Conservation (phyloP, 2,888 invertebrate genomes). For the Dione vanillae region DNA sequence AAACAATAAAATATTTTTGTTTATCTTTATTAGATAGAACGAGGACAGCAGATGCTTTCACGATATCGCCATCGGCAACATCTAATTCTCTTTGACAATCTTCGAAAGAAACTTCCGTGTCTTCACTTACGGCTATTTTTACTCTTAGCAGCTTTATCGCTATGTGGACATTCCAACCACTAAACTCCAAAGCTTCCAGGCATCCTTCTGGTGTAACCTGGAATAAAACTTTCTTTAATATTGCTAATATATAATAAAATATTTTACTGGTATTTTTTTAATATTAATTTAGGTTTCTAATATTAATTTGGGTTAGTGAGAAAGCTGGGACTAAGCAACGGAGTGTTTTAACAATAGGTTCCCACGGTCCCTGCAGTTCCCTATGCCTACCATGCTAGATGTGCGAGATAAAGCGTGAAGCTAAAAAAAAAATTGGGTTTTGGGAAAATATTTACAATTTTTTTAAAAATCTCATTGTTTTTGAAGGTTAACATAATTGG, state of each 20-base stretch:
- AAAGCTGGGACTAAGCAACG: too few species aligned
- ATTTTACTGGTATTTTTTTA: too few species aligned
- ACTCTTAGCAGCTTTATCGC: conserved; percentile 93
- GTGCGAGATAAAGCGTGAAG: too few species aligned
- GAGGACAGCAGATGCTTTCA: conserved; percentile 86
- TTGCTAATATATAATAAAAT: neutral
- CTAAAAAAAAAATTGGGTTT: too few species aligned
- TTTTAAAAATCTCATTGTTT: too few species aligned
- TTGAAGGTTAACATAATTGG: too few species aligned
- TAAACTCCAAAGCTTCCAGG: conserved; percentile 90
- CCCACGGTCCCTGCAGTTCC: too few species aligned
- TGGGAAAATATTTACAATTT: too few species aligned
- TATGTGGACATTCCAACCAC: conserved; percentile 94
- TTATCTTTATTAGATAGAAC: conserved; percentile 47
- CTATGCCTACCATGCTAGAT: too few species aligned
- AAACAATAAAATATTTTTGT: conserved; percentile 33
- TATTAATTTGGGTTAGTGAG: too few species aligned
- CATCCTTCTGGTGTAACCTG: conserved; percentile 90
- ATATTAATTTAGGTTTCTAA: too few species aligned
- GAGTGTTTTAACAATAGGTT: too few species aligned
- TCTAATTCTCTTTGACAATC: conserved; percentile 83
- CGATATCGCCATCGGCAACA: conserved; percentile 86
- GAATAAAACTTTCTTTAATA: neutral
- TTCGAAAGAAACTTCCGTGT: conserved; percentile 54
- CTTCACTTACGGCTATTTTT: conserved; percentile 55